A percentile compares a stretch with the other conserved stretches of the same genome.
phyloP scores from a whole-genome alignment of 1,140 invertebrate species.

The Plutomurus gul region DNA sequence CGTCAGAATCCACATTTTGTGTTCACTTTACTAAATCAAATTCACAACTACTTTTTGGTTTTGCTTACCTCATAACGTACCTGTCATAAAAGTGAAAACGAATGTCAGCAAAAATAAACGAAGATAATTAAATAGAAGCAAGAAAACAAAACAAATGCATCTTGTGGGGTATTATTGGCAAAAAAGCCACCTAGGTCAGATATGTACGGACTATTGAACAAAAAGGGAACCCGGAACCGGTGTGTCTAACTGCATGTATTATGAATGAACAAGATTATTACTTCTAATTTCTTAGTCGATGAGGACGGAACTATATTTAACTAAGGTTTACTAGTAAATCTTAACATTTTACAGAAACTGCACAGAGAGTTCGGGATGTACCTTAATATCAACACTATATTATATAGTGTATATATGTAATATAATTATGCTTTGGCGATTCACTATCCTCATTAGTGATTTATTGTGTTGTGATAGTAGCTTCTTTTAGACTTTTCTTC shows the following conservation, averaged over 20 bases:
- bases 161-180: neutral
- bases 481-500: neutral
- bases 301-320: conserved; percentile 13
- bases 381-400: neutral
- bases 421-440: neutral
- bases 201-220: neutral
- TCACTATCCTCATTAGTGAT: neutral
- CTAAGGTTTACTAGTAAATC: neutral
- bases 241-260: neutral
- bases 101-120: neutral
- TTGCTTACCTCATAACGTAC: neutral
- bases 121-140: neutral
- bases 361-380: neutral
- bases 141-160: conserved; percentile 20
- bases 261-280: neutral
- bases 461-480: neutral
- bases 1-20: neutral
- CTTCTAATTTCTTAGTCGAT: neutral
- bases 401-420: neutral
- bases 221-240: neutral
- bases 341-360: neutral
- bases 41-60: conserved; percentile 1
- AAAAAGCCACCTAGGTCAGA: neutral
- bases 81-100: neutral
- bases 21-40: conserved; percentile 1